Percentiles rank a stretch among this genome's conserved stretches.
phyloP scores from a whole-genome alignment of 2,113 vertebrate species.

The Chrysemys picta region DNA sequence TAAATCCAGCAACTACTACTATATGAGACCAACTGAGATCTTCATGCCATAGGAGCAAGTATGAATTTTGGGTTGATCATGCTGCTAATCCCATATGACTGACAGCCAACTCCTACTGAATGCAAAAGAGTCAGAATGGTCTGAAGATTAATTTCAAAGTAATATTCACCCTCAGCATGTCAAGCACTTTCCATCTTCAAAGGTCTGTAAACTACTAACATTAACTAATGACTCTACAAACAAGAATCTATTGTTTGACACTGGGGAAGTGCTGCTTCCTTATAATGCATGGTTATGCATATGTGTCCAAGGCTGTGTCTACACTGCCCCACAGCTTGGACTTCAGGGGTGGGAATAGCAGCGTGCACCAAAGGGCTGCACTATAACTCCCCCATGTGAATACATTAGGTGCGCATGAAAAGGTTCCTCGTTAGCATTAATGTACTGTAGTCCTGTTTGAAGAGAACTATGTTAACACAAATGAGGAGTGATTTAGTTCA shows the following conservation, averaged over 20 bases:
- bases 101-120: background rate
- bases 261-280: background rate
- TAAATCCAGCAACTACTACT: background rate
- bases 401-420: background rate
- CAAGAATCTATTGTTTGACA: background rate
- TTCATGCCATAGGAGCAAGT: background rate
- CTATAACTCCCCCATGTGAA: background rate
- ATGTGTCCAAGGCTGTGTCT: background rate
- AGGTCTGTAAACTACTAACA: background rate
- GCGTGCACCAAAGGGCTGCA: background rate
- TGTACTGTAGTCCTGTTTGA: background rate
- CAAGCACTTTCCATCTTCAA: background rate
- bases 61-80: background rate
- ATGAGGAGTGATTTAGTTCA: background rate
- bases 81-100: background rate
- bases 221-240: background rate
- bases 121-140: background rate
- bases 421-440: background rate
- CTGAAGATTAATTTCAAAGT: background rate
- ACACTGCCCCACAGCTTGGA: background rate
- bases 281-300: background rate
- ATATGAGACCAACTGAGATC: background rate
- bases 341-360: background rate
- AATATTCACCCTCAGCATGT: background rate
- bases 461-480: background rate